Conservation (phyloP, 2,113 vertebrate species). For the Nibea coibor region DNA sequence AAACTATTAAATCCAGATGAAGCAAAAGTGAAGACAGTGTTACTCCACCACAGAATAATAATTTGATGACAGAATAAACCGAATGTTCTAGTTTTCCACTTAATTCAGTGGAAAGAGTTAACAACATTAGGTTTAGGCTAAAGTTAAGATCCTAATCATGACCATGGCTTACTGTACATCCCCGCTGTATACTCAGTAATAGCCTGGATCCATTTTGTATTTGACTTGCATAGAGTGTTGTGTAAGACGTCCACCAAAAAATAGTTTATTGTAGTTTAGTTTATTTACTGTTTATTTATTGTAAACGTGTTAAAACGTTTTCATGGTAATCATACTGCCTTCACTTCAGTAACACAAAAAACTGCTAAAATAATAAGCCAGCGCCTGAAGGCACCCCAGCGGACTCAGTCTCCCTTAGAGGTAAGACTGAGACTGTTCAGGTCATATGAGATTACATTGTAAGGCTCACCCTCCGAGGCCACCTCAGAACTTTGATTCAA, state of each 20-base stretch:
- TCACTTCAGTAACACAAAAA: not conserved
- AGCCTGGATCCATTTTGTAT: not conserved
- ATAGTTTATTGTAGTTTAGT: no score
- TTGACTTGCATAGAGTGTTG: not conserved
- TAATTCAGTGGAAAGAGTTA: no score
- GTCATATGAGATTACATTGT: slow-evolving; percentile 4
- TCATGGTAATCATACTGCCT: not conserved
- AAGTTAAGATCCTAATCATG: not conserved
- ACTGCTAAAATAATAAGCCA: not conserved
- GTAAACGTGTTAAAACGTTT: not conserved
- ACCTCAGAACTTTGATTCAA: not conserved
- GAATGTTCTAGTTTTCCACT: not conserved
- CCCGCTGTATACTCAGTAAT: not conserved
- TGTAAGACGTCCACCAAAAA: not conserved
- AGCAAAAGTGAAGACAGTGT: not conserved
- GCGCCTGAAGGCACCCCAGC: not conserved
- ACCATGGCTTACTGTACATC: no score
- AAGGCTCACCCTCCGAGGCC: not conserved
- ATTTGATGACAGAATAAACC: no score
- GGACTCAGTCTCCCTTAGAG: not conserved
- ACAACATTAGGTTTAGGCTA: not conserved
- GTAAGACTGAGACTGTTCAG: not conserved
- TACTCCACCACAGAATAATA: not conserved
- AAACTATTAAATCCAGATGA: not conserved
- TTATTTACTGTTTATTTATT: not conserved